Evolutionary conservation across 2,113 vertebrate species (phyloP), one percentile per base, ranked within the genome.

Genomic region (Seriola aureovittata): DNA sequence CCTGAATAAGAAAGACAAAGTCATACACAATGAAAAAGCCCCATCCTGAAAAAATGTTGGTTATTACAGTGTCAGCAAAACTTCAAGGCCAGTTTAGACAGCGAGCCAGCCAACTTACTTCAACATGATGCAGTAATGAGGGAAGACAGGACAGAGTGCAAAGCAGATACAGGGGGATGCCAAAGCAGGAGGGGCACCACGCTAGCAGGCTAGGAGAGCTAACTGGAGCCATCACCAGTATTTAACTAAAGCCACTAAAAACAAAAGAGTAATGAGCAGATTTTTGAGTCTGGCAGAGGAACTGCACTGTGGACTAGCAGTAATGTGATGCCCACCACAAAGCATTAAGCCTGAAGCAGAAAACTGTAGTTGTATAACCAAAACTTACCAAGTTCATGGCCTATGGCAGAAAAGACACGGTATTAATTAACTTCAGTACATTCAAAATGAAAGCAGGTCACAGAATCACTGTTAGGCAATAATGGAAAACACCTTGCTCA

Each of bases 321-420:
- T 83, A 85, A 85, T 82, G 73, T 91, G 84, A 90, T 84, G 89
- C 84, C 93, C 93, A 84, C 87, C 87, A 84, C 85, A 82, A 82
- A 93, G 86, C 89, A 88, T 82, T 92, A 90, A 94, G 92, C 89
- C 92, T 92, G 75, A 92, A 92, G 89, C 89, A 90, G 42, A 89
- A 84, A 89, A 89, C 81, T 74, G 71, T 66, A 80, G 91, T 70
- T 82, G 52, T 72, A 59, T 85, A 93, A 78, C 74, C 75, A 89
- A 88, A 91, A 99, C 97, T 99, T 97, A 99, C 97, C 97, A 99
- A 94, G 95, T 99, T 98, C 97, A 99, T 99, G 94, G 97, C 97
- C 97, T 99, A 97, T 87, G 83, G 88, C 23, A 95, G 95, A 95
- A 93, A 87, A 91, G 84, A 91, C 82, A 95, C 70, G 88, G 84